Evolutionary conservation across 1,140 invertebrate genomes (phyloP), one percentile per base, ranked within the genome.

Genomic region (Acromyrmex heyeri): DNA sequence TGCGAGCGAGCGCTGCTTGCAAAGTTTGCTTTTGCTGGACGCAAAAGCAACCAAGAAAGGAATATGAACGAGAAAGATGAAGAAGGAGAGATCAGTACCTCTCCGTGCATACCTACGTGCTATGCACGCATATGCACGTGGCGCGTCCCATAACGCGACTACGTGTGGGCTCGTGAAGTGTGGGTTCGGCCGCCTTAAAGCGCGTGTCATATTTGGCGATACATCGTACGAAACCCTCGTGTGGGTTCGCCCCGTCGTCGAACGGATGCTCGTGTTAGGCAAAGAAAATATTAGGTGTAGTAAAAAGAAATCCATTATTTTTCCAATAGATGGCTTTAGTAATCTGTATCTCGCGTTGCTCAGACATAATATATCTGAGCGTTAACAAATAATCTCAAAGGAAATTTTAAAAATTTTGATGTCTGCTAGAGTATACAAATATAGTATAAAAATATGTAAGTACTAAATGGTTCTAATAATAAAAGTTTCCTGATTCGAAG

Each of bases 1-100:
- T 91, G 90, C 88, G 79, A 78, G 85, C 30, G 75, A 81, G 85
- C 92, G 91, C 92, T 91, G 92, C 91, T 92, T 92, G 90, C 91
- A 89, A 85, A 88, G 90, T 85, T 89, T 59, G 67, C 34, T 86
- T 62, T 82, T 59, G 30, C 21, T 10, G 59, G 44, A 2, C 27
- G 61, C 70, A 55, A 83, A 87, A 90, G 78, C 61, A 38, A 30
- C 27, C 30, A 8, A 61, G 44, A 44, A 81, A 61, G 50, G 50
- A n/a, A n/a, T 1, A 55, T 24, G 61, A n/a, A 16, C 55, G 53
- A 50, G 64, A 86, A 57, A 72, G 72, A 44, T 38, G 81, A 27
- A 72, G 72, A 78, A 86, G 61, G 64, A 69, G 48, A 61, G 30
- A 70, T 78, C 76, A 30, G 72, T 87, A 69, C n/a, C 83, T n/a